Evolutionary conservation across 2,797 vertebrate genomes (phyloP).

Genomic region (Coccyzus lansbergi): DNA sequence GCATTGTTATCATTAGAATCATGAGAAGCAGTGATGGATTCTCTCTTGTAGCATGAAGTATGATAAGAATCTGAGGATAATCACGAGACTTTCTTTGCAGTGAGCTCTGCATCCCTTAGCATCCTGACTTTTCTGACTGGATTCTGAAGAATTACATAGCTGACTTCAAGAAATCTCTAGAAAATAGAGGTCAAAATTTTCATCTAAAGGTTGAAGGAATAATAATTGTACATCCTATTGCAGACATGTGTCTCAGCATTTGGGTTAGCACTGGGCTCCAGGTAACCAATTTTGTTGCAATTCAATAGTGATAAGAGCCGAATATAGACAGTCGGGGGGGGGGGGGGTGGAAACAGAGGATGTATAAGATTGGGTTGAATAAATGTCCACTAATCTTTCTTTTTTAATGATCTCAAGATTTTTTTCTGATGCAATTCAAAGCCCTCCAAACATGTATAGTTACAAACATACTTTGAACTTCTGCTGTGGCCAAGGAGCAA

Average conservation of each 20-base stretch:
- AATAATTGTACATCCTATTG: background rate
- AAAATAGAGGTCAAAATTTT: background rate
- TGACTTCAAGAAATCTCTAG: background rate
- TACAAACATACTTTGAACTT: background rate
- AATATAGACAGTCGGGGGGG: background rate
- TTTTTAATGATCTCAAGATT: background rate
- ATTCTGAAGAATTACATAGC: background rate
- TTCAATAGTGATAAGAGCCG: background rate
- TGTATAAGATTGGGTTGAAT: background rate
- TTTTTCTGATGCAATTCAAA: background rate
- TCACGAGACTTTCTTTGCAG: background rate
- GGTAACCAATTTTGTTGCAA: background rate
- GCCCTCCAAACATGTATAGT: background rate
- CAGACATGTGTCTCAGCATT: background rate
- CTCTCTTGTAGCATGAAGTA: background rate
- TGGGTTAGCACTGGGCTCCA: background rate
- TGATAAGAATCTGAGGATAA: background rate
- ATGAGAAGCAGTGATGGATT: background rate
- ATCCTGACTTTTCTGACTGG: background rate
- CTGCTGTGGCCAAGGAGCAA: background rate
- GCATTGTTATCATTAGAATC: background rate
- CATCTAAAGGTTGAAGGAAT: background rate
- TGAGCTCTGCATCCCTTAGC: background rate
- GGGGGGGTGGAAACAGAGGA: fast-evolving
- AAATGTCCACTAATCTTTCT: background rate